Evolutionary conservation across 2,797 vertebrate genomes (phyloP).

Genomic region (Dryobates pubescens): DNA sequence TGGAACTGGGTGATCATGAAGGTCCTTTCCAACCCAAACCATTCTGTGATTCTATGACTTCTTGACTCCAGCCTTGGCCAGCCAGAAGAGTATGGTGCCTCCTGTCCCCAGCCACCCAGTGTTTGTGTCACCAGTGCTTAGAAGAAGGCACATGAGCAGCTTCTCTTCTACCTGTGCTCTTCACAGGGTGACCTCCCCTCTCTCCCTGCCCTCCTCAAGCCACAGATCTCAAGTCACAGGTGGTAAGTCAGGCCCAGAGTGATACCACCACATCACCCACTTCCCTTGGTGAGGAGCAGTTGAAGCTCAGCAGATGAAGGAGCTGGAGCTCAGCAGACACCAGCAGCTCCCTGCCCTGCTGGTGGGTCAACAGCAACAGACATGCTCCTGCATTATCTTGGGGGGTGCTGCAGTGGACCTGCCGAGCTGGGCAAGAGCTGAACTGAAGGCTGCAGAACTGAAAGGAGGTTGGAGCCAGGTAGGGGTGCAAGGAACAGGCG

Average conservation of each 20-base stretch:
- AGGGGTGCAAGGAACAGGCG: no score
- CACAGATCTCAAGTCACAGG: background rate
- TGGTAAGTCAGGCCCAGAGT: background rate
- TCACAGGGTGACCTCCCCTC: background rate
- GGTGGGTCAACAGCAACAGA: no score
- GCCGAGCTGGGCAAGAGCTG: no score
- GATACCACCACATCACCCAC: fast-evolving
- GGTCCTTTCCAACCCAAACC: no score
- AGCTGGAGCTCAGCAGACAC: background rate
- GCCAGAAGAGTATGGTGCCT: background rate
- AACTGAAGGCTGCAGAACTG: no score
- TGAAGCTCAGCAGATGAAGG: background rate
- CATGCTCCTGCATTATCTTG: no score
- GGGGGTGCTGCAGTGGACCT: no score
- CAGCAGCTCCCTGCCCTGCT: background rate
- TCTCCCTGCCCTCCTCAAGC: background rate
- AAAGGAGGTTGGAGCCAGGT: no score
- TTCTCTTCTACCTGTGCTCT: background rate
- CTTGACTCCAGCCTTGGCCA: fast-evolving
- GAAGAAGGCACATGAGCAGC: no score
- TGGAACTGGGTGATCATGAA: no score
- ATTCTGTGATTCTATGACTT: no score
- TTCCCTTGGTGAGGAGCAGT: background rate
- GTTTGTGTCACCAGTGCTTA: fast-evolving
- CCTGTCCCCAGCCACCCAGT: background rate